Base-by-base conservation (phyloP, 2,888 invertebrate genomes). In the Tachystola acroxantha region DNA sequence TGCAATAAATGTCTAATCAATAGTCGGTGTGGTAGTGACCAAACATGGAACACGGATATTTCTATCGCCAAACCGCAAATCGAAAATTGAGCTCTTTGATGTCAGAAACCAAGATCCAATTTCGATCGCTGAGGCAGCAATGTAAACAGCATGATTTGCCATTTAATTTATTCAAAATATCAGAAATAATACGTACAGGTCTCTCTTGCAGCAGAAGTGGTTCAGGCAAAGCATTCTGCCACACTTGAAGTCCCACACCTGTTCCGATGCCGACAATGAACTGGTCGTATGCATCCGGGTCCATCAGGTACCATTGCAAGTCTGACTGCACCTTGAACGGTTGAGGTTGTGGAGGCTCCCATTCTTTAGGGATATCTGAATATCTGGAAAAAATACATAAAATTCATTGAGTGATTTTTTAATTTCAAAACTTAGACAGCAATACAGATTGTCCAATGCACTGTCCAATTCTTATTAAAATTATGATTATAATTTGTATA, bases 241-340 rank as follows among this genome's bases (percentile, higher is more conserved):
- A 97, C 34, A 96, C 92, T 56, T 94, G 93, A 30, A 98, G 93
- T 28, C 91, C 92, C 0, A 91, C 91, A 0, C 94, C 93, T 34
- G 93, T 94, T 32, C 96, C 96, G 34, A 93, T 92, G 12, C 96
- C 94, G 10, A 98, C 94, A 59, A 95, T 92, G 79, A 94, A 99
- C 75, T 99, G 98, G 85, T 99, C 99, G 60, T 94, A 96, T 36
- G 97, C 96, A 84, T 99, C 98, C 0, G 95, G 94, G 64, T 99
- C 97, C 72, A 95, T 90, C 26, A 99, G 88, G 86, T 96, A 99
- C 81, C 93, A 94, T 71, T 96, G 95, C 40, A 99, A 86, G 85
- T 99, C 98, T 26, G 94, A 94, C 68, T 96, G 94, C 39, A 97
- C 95, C 69, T 94, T 93, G 81, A 96, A 99, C 0, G 96, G 93